A percentile compares a stretch with the other conserved stretches of the same genome.
Conservation (phyloP, 2,797 vertebrate genomes). For the Thalassophryne amazonica region DNA sequence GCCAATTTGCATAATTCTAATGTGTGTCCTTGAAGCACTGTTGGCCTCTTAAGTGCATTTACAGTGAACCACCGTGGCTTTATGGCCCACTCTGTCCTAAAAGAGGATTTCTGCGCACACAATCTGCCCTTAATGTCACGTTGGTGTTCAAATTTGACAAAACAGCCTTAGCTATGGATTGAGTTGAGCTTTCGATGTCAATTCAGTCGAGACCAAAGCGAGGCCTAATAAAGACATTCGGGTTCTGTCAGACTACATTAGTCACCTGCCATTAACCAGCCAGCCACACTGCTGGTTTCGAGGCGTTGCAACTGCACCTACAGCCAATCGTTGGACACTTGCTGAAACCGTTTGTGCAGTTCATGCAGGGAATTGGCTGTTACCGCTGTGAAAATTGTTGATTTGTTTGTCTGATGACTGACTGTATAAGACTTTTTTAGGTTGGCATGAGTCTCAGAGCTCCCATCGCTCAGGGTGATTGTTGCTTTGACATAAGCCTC, state of each 20-base stretch:
- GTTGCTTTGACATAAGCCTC: slow-evolving; percentile 16
- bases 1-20: slow-evolving; percentile 10
- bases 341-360: not conserved
- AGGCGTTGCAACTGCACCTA: slow-evolving; percentile 33
- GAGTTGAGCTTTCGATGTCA: slow-evolving; percentile 23
- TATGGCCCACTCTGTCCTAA: not conserved
- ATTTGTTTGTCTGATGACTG: slow-evolving; percentile 27
- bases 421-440: slow-evolving; percentile 1
- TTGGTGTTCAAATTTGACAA: slow-evolving; percentile 28
- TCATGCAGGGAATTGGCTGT: slow-evolving; percentile 28
- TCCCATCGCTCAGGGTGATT: slow-evolving; percentile 17
- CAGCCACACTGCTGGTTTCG: slow-evolving; percentile 9
- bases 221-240: slow-evolving; percentile 64
- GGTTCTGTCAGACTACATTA: slow-evolving; percentile 74
- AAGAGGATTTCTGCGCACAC: slow-evolving; percentile 11
- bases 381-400: slow-evolving; percentile 8
- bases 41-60: slow-evolving; percentile 11
- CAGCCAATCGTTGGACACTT: slow-evolving; percentile 16
- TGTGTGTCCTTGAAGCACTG: not conserved
- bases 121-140: slow-evolving; percentile 19
- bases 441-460: not conserved
- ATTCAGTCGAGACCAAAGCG: slow-evolving; percentile 32
- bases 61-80: not conserved
- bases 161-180: slow-evolving; percentile 12
- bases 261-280: slow-evolving; percentile 75